Evolutionary conservation across 2,888 invertebrate species (phyloP).

Genomic region (Agrypnus murinus): DNA sequence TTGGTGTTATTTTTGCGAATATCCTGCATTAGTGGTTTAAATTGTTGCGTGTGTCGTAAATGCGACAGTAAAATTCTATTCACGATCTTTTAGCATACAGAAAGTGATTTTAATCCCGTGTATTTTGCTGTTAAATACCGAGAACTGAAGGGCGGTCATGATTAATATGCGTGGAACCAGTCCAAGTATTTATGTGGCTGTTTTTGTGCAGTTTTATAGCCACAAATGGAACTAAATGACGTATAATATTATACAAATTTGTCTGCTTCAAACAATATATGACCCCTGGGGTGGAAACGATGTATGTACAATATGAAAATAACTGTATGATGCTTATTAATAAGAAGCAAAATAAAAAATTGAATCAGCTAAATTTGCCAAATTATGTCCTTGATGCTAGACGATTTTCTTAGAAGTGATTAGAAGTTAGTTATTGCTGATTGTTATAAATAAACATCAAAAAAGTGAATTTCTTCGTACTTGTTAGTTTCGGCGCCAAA

Average conservation of each 20-base stretch:
- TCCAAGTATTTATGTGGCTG: slow-evolving; percentile 44
- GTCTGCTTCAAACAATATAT: slow-evolving; percentile 38
- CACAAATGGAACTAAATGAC: slow-evolving; percentile 44
- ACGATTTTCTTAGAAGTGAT: slow-evolving; percentile 18
- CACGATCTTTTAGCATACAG: slow-evolving; percentile 35
- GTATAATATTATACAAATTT: slow-evolving; percentile 42
- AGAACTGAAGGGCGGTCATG: slow-evolving; percentile 42
- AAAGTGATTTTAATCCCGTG: slow-evolving; percentile 43
- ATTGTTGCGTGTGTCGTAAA: slow-evolving; percentile 24
- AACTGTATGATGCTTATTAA: background rate
- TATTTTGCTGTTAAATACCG: slow-evolving; percentile 45
- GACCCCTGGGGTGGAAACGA: background rate
- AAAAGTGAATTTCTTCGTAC: slow-evolving; percentile 12
- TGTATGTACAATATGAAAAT: slow-evolving; percentile 10
- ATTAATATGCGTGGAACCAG: slow-evolving; percentile 47
- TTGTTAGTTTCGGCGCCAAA: slow-evolving; percentile 16
- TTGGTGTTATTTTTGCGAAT: background rate
- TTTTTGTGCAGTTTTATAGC: slow-evolving; percentile 44
- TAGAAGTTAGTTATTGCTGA: slow-evolving; percentile 16
- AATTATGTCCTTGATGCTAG: background rate
- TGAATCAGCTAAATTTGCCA: background rate
- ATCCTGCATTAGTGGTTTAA: slow-evolving; percentile 9
- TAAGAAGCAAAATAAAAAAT: background rate
- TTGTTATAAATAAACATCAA: slow-evolving; percentile 23
- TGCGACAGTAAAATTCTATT: slow-evolving; percentile 38